Percentiles rank a stretch among this genome's conserved stretches.
phyloP scores from a whole-genome alignment of 2,888 invertebrate species.

The Spodoptera picta region DNA sequence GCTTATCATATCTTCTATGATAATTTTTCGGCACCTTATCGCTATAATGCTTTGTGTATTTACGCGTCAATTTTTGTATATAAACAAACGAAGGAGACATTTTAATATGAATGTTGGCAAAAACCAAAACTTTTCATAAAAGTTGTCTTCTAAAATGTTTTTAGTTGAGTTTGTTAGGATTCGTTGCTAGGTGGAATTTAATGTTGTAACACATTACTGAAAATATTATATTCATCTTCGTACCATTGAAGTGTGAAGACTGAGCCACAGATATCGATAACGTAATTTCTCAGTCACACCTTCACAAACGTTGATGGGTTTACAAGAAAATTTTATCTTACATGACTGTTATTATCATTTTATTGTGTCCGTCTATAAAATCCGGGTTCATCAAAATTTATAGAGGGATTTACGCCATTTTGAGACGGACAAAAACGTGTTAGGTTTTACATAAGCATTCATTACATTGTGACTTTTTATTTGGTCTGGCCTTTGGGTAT shows the following conservation, averaged over 20 bases:
- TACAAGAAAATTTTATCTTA: constrained; percentile 25
- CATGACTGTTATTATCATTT: constrained; percentile 38
- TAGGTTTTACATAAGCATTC: constrained; percentile 15
- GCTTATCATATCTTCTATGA: constrained; percentile 11
- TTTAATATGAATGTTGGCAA: no score
- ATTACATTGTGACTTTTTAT: constrained; percentile 20
- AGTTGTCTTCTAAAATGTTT: no score
- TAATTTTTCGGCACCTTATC: constrained; percentile 19
- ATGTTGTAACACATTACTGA: neutral
- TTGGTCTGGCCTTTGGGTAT: constrained; percentile 15
- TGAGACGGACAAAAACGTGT: constrained; percentile 28
- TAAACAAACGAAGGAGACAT: no score
- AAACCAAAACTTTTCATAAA: no score
- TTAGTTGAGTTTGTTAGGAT: no score
- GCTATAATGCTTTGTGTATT: constrained; percentile 11
- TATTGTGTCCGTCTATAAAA: constrained; percentile 43
- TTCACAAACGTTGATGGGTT: constrained; percentile 14
- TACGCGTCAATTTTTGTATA: no score
- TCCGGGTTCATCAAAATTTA: constrained; percentile 52
- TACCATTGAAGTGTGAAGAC: constrained; percentile 19
- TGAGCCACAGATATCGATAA: constrained; percentile 20
- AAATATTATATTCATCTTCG: constrained; percentile 12
- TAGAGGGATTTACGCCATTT: constrained; percentile 41
- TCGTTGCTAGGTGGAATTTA: no score
- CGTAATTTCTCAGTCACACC: constrained; percentile 27